Evolutionary conservation across 2,888 invertebrate species (phyloP), one percentile per base, ranked within the genome.

Genomic region (Panzeria rudis): DNA sequence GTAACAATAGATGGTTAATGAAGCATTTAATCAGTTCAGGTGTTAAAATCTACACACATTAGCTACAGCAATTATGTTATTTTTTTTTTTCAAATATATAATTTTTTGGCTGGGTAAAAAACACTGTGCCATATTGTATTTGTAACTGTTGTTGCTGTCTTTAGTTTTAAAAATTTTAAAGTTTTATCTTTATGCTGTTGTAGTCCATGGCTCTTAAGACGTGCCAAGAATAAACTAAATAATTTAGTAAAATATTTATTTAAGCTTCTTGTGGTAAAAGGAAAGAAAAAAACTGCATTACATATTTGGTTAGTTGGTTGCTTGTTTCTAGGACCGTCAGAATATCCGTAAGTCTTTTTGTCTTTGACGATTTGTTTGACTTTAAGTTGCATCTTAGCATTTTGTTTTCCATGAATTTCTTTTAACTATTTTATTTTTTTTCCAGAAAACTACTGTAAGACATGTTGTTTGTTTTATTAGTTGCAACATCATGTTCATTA

Each of bases 221-320:
- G 81, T 84, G 84, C 72, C 52, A 47, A 68, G 81, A 81, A 84
- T 84, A 68, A 62, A 71, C 44, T 7, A 9, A 68, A 73, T 47
- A n/a, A 68, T 62, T 72, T 72, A 15, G 13, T 54, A 17, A 59
- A 75, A 32, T 75, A 23, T 50, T 73, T 71, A 32, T 62, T 71
- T 52, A 20, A 44, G 41, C 35, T 69, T 38, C 41, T 59, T 29
- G 50, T 32, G n/a, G 54, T 54, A 64, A 11, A 56, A 32, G 6
- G 11, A 66, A 56, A 52, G 25, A 13, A 38, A 54, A 38, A 56
- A 56, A 23, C 11, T 56, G 17, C 66, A 66, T 32, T 20, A 17
- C 41, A 35, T 38, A 23, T 69, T 54, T 54, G 38, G 66, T 38
- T 0, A 32, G 23, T 5, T 32, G 59, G 32, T 32, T 35, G 5